A percentile compares a stretch with the other conserved stretches of the same genome.
These are phyloP conservation scores for Diglossa cyanea DNA, from an alignment of 2,797 vertebrate species.

Conservation along the genomic window DNA sequence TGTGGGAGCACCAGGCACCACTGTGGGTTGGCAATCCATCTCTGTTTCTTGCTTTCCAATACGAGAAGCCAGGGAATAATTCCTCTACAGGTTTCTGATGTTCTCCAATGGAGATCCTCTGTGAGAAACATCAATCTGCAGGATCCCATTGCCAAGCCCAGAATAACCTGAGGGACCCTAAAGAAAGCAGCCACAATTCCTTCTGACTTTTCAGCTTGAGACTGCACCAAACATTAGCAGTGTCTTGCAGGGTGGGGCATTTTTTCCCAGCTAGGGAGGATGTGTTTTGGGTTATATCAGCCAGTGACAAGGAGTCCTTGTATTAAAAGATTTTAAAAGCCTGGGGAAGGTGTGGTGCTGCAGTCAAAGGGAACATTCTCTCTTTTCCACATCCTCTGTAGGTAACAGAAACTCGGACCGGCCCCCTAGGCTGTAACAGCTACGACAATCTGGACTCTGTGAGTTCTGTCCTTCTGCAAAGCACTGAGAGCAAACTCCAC, in stretches of 20 bases:
- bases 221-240: neutral
- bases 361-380: neutral
- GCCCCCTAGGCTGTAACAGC: slow-evolving; percentile 97
- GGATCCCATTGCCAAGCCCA: neutral
- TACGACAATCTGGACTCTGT: slow-evolving; percentile 99
- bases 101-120: neutral
- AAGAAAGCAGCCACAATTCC: neutral
- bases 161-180: neutral
- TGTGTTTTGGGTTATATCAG: neutral
- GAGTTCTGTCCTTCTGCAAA: slow-evolving; percentile 98
- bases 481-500: slow-evolving; percentile 98
- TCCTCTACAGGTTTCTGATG: neutral
- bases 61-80: neutral
- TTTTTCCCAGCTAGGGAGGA: neutral
- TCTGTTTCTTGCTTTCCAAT: neutral
- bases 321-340: neutral
- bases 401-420: slow-evolving; percentile 98
- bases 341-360: neutral
- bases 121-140: neutral
- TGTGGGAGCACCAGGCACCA: neutral
- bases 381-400: slow-evolving; percentile 61
- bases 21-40: neutral
- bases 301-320: neutral
- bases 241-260: neutral
- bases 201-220: neutral